Percentiles rank a stretch among this genome's conserved stretches.
Conservation (phyloP, 2,113 vertebrate genomes). For the Phainopepla nitens region DNA sequence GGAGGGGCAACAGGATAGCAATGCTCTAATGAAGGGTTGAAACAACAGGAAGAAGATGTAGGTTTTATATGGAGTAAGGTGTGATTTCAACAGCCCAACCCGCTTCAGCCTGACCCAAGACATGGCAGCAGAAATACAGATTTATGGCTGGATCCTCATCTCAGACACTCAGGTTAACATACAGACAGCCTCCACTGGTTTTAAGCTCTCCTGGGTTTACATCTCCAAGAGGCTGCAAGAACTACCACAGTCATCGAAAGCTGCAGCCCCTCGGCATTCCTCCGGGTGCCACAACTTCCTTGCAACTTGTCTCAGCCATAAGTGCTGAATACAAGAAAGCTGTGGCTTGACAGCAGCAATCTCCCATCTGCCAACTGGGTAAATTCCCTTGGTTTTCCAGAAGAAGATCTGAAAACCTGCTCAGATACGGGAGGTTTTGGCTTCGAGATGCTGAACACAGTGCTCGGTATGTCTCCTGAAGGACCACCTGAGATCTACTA, state of each 20-base stretch:
- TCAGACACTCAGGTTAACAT: neutral
- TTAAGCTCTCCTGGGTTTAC: neutral
- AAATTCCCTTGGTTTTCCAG: neutral
- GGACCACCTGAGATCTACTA: neutral
- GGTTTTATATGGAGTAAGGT: neutral
- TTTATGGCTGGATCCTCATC: neutral
- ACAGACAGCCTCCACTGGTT: neutral
- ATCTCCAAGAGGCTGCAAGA: neutral
- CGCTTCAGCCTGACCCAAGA: neutral
- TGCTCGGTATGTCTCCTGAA: accelerated
- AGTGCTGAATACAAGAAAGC: neutral
- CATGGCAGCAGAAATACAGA: neutral
- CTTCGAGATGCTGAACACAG: neutral
- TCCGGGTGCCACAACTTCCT: neutral
- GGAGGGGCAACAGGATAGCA: accelerated
- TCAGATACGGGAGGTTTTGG: neutral
- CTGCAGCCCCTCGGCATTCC: neutral
- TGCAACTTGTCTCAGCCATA: neutral
- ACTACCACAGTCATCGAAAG: accelerated
- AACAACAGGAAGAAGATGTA: neutral
- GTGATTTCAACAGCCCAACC: neutral
- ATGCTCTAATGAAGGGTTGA: neutral
- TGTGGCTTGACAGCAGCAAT: neutral
- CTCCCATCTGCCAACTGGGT: neutral
- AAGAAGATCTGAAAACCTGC: neutral